Evolutionary conservation across 1,140 invertebrate genomes (phyloP).

Genomic region (Drosophila kurseongensis): DNA sequence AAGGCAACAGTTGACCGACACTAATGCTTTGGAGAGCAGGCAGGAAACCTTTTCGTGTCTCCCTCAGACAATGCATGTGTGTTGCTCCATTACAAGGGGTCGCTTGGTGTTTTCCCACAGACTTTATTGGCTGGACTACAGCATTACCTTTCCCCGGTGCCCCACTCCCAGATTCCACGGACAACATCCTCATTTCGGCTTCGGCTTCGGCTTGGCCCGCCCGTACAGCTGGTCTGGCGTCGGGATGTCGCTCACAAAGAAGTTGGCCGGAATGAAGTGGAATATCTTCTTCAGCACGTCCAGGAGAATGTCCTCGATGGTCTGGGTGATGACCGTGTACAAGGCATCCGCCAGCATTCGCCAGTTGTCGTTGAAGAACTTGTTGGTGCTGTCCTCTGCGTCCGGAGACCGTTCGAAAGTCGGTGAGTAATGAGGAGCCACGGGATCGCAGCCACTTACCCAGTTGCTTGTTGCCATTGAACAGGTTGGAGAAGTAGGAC

Average conservation of each 20-base stretch:
- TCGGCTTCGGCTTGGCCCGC: conserved; percentile 44
- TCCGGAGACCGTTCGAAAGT: background rate
- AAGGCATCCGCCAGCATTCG: conserved; percentile 88
- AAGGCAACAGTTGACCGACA: conserved; percentile 70
- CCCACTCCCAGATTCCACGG: background rate
- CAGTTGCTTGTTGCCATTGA: conserved; percentile 81
- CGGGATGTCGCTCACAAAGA: conserved; percentile 87
- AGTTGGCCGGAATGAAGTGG: conserved; percentile 88
- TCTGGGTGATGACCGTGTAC: conserved; percentile 88
- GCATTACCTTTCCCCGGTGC: conserved; percentile 1
- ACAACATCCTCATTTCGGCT: conserved; percentile 30
- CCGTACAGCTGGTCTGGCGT: conserved; percentile 79
- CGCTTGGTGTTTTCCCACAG: conserved; percentile 6
- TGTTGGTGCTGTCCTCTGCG: conserved; percentile 89
- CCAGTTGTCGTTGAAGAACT: conserved; percentile 89
- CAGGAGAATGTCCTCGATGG: conserved; percentile 88
- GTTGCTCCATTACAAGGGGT: conserved; percentile 2
- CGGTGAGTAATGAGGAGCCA: too few species aligned
- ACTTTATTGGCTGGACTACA: conserved; percentile 33
- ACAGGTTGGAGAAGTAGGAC: conserved; percentile 79
- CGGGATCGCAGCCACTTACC: conserved; percentile 40
- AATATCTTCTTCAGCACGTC: conserved; percentile 88
- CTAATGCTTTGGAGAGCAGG: conserved; percentile 35
- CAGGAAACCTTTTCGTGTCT: conserved; percentile 4
- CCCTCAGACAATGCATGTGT: background rate